Conservation (phyloP, 1,140 invertebrate genomes). For the Cherax quadricarinatus region DNA sequence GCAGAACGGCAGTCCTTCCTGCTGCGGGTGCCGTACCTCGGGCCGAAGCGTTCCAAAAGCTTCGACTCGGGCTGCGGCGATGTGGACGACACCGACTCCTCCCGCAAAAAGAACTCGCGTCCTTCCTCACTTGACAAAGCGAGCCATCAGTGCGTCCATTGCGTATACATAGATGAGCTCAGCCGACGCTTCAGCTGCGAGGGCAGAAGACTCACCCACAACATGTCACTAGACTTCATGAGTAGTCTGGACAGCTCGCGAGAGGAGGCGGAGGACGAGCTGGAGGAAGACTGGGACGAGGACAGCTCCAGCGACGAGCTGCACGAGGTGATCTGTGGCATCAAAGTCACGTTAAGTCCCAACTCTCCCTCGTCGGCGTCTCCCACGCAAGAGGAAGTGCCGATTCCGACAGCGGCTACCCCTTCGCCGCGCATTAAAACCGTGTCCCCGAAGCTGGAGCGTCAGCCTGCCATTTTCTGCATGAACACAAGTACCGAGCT, state of each 20-base stretch:
- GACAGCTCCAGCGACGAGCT: constrained; percentile 72
- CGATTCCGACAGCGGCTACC: constrained; percentile 74
- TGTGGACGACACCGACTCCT: constrained; percentile 79
- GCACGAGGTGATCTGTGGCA: constrained; percentile 77
- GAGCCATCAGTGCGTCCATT: constrained; percentile 74
- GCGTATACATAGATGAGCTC: constrained; percentile 73
- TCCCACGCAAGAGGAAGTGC: constrained; percentile 71
- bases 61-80: constrained; percentile 84
- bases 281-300: constrained; percentile 69
- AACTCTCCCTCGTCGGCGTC: constrained; percentile 78
- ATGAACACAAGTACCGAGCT: constrained; percentile 77
- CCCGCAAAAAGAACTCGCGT: constrained; percentile 82
- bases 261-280: constrained; percentile 68
- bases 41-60: constrained; percentile 84
- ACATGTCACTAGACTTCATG: constrained; percentile 54
- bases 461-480: constrained; percentile 86
- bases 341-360: constrained; percentile 84
- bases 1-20: constrained; percentile 70
- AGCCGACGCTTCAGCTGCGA: constrained; percentile 37
- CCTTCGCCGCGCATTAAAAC: constrained; percentile 51
- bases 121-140: constrained; percentile 77
- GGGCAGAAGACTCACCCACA: constrained; percentile 38
- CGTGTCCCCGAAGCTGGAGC: constrained; percentile 78
- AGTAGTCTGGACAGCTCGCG: constrained; percentile 57
- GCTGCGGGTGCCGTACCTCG: constrained; percentile 76